These are phyloP conservation scores for Chaetorhynchus papuensis DNA, from an alignment of 2,113 vertebrate species.

Conservation along the genomic window DNA sequence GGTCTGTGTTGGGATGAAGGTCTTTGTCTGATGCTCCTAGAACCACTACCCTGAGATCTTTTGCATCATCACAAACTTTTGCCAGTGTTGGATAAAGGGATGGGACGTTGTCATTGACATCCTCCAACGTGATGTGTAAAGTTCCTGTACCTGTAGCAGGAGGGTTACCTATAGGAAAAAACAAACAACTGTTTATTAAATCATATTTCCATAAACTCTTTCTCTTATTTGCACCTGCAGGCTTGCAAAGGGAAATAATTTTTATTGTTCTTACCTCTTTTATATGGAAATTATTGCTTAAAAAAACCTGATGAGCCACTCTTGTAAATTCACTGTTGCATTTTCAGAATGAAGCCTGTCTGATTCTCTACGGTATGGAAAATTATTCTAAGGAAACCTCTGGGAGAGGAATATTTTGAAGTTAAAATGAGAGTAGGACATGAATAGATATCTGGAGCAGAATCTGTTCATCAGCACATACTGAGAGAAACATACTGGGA, in stretches of 20 bases:
- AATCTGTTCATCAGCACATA: not conserved
- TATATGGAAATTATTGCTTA: not conserved
- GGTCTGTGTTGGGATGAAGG: conserved; percentile 87
- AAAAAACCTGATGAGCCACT: not conserved
- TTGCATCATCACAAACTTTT: conserved; percentile 88
- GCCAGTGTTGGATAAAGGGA: conserved; percentile 85
- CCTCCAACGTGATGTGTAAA: conserved; percentile 85
- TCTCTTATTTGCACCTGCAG: not conserved
- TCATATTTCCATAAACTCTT: not conserved
- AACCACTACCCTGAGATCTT: conserved; percentile 86
- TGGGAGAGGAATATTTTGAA: conserved; percentile 25
- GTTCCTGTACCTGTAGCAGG: conserved; percentile 92
- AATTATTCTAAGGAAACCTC: conserved; percentile 13
- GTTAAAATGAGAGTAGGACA: not conserved
- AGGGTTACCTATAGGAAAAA: conserved; percentile 76
- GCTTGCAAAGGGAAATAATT: not conserved
- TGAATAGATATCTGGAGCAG: not conserved
- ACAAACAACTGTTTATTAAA: not conserved
- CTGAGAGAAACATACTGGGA: not conserved
- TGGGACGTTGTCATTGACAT: conserved; percentile 92
- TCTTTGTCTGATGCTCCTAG: conserved; percentile 89
- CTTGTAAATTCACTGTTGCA: not conserved
- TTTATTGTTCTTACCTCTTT: not conserved
- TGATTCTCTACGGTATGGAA: not conserved
- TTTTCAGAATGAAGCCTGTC: not conserved